These are phyloP conservation scores for Melieria crassipennis DNA, from an alignment of 2,888 invertebrate genomes.

Conservation along the genomic window DNA sequence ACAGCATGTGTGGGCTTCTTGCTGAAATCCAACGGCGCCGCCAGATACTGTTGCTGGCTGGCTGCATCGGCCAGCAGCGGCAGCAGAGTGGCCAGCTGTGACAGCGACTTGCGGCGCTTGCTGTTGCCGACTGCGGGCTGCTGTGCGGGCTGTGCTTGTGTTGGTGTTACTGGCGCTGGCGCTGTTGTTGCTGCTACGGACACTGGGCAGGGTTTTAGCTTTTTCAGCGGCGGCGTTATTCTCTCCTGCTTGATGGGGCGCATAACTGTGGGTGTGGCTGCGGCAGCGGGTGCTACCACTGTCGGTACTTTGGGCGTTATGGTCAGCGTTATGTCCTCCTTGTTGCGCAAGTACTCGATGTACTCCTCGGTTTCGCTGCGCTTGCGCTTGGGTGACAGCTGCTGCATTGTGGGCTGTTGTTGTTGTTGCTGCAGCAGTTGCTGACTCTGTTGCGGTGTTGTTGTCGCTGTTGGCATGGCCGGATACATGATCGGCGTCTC, in stretches of 20 bases:
- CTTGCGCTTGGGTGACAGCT: slow-evolving; percentile 48
- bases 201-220: slow-evolving; percentile 11
- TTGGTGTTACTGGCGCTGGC: slow-evolving; percentile 8
- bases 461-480: slow-evolving; percentile 51
- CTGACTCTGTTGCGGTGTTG: slow-evolving; percentile 45
- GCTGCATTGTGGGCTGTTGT: slow-evolving; percentile 40
- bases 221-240: slow-evolving; percentile 23
- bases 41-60: slow-evolving; percentile 56
- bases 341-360: slow-evolving; percentile 65
- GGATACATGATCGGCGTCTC: slow-evolving; percentile 57
- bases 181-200: not conserved
- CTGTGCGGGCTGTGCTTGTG: slow-evolving; percentile 27
- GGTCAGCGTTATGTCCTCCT: slow-evolving; percentile 64
- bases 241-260: slow-evolving; percentile 3
- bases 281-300: slow-evolving; percentile 22
- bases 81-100: slow-evolving; percentile 57
- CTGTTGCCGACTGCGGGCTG: slow-evolving; percentile 9
- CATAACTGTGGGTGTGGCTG: slow-evolving; percentile 13
- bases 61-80: slow-evolving; percentile 59
- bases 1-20: slow-evolving; percentile 46
- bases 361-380: slow-evolving; percentile 64
- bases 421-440: slow-evolving; percentile 40
- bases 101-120: slow-evolving; percentile 53
- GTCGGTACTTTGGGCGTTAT: slow-evolving; percentile 55
- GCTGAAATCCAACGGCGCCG: slow-evolving; percentile 58